Base-by-base conservation (phyloP, 2,888 invertebrate genomes). In the Slavum lentiscoides region DNA sequence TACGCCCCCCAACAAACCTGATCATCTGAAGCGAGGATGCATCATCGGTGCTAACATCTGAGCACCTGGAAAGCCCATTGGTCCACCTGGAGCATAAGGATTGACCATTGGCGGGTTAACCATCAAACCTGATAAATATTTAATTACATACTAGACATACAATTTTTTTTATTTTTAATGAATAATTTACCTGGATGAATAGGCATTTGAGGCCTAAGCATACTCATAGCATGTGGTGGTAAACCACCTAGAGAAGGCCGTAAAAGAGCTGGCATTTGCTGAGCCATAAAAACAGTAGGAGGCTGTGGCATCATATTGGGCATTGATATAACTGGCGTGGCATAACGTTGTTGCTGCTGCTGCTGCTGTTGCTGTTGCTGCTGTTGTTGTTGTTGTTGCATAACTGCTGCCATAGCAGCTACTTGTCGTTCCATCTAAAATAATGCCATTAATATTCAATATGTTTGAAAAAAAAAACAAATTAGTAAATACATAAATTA, bases 11-110 rank as follows among this genome's bases (percentile, higher is more conserved):
- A 86, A 86, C 83, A 88, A 87, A 86, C 90, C 90, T 88, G 91
- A 92, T 93, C 94, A 94, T 91, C 94, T 93, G 90, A 91, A 94
- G 88, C 94, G 92, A 84, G 94, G 94, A 88, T 92, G 93, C 93
- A 94, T 93, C 90, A 91, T 90, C 83, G 89, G 90, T 84, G 90
- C 88, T 85, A 88, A 86, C 87, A 88, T 87, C 83, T 87, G 88
- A 84, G 86, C 88, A 84, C 88, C 88, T 82, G 88, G 89, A 85
- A 89, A 89, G 82, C 87, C 87, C 87, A 88, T 88, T 84, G 88
- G 89, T 55, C 83, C 83, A 21, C 84, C 84, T n/a, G 84, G 84
- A 59, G 83, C 84, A 76, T 85, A 85, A 21, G 83, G 84, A 77
- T 82, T 83, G 83, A 84, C 83, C 83, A 83, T 83, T 23, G 84